phyloP scores from a whole-genome alignment of 2,888 invertebrate genomes.

The Clistopyga incitator region DNA sequence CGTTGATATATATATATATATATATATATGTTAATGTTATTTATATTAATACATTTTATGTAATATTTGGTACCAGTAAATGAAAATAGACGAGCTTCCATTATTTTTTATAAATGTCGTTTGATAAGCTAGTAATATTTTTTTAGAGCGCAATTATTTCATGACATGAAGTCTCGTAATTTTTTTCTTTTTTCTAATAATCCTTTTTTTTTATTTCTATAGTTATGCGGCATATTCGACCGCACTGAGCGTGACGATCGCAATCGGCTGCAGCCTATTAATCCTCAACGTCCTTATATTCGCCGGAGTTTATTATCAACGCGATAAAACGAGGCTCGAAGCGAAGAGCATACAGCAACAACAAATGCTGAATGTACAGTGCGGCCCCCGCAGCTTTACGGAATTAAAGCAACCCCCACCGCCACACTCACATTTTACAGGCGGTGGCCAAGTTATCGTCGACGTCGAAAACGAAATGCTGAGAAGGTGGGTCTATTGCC shows the following conservation, averaged over 20 bases:
- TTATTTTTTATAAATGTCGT: too few species aligned
- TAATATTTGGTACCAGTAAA: too few species aligned
- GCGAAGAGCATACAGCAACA: constrained; percentile 92
- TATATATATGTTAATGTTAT: too few species aligned
- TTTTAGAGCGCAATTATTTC: neutral
- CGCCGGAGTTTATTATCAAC: constrained; percentile 97
- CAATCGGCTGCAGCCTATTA: constrained; percentile 96
- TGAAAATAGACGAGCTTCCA: too few species aligned
- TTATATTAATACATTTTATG: too few species aligned
- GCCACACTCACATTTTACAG: constrained; percentile 92
- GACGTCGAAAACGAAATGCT: constrained; percentile 92
- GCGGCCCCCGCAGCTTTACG: constrained; percentile 88
- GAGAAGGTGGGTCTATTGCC: constrained; percentile 72
- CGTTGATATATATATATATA: too few species aligned
- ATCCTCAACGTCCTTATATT: constrained; percentile 97
- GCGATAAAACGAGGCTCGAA: constrained; percentile 92
- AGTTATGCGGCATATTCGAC: constrained; percentile 91
- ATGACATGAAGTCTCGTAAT: neutral
- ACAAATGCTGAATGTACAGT: constrained; percentile 88
- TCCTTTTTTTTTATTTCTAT: constrained; percentile 6
- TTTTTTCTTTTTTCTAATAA: constrained; percentile 1
- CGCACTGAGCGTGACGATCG: constrained; percentile 96
- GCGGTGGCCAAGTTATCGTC: constrained; percentile 92
- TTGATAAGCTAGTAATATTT: too few species aligned
- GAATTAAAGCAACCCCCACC: constrained; percentile 85